Evolutionary conservation across 2,797 vertebrate species (phyloP), one percentile per base, ranked within the genome.

Genomic region (Sebastes itinus): DNA sequence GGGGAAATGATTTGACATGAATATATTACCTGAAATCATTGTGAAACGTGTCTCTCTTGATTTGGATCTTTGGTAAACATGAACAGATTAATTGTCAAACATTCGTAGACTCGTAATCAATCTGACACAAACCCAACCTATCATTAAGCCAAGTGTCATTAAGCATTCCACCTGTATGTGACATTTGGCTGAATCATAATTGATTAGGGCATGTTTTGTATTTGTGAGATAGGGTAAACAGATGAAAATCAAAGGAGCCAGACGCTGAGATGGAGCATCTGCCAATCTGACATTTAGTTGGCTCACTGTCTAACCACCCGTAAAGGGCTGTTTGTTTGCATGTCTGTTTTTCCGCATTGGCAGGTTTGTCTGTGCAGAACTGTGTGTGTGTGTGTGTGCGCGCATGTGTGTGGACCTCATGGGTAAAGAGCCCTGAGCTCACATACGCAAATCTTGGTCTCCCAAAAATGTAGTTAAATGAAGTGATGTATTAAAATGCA

Each of bases 271-370:
- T 68, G 79, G 71, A 85, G 78, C 71, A 75, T 89, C 86, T 83
- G 81, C 76, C 88, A 91, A 80, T 82, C 77, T 96, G 94, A 92
- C 93, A 94, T 95, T 95, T 94, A 85, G 82, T 81, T 69, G 81
- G 74, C 82, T 87, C 72, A 11, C 56, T 23, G 82, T 88, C 74
- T 84, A 80, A 78, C 82, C 80, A 69, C 38, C 81, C 59, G 46
- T 49, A 91, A 92, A 93, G 81, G 83, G 83, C 80, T 89, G 80
- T 88, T 89, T 89, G 69, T 91, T 81, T 87, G 75, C 72, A 70
- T 78, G 81, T 66, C 56, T 87, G 58, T 87, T 83, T 82, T 77
- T 77, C 56, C 73, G 72, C 72, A 65, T 46, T 66, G 62, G 77
- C 52, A 56, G 12, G 2, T 68, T 82, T 75, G 33, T 82, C 59